Evolutionary conservation across 2,113 vertebrate genomes (phyloP), one percentile per base, ranked within the genome.

Genomic region (Micronycteris hirsuta): DNA sequence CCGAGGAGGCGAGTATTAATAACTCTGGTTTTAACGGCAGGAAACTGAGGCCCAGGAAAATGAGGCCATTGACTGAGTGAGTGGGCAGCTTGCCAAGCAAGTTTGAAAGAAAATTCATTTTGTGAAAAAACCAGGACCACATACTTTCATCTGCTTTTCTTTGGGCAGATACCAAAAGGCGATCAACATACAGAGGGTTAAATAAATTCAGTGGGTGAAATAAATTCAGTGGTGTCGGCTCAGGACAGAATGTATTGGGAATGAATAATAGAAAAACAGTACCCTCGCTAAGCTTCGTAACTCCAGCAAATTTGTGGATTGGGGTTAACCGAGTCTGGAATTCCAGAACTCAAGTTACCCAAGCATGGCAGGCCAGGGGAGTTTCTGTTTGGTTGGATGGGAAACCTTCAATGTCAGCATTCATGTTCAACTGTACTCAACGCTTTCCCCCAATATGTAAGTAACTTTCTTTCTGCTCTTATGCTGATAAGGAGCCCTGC

Each of bases 321-420:
- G 28, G 87, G 94, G 97, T 96, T 97, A 97, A 93, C 96, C 90
- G 0, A 82, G 85, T 52, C 63, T 89, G 86, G 86, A 93, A 97
- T 97, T 97, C 91, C 96, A 96, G 82, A 89, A 80, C 94, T 96
- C 94, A 83, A 89, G 81, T 96, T 96, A 77, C 91, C 61, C 90
- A 12, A 65, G 56, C 65, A 76, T 41, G 84, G 90, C 43, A 43
- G 41, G 49, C 85, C 77, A 22, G 33, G 73, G 87, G 49, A 73
- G 65, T 84, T 87, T 76, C 94, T 95, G 77, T 19, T 84, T 74
- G 83, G 67, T 92, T 94, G 86, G 73, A 67, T 33, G 86, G 89
- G 85, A 96, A 91, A 97, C 89, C 91, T 95, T 94, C 73, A 54
- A 45, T 31, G 91, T 97, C 96, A 97, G 96, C 96, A 67, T 96